Percentiles rank a stretch among this genome's conserved stretches.
These are phyloP conservation scores for Tethea ocularis DNA, from an alignment of 2,888 invertebrate species.

Conservation along the genomic window DNA sequence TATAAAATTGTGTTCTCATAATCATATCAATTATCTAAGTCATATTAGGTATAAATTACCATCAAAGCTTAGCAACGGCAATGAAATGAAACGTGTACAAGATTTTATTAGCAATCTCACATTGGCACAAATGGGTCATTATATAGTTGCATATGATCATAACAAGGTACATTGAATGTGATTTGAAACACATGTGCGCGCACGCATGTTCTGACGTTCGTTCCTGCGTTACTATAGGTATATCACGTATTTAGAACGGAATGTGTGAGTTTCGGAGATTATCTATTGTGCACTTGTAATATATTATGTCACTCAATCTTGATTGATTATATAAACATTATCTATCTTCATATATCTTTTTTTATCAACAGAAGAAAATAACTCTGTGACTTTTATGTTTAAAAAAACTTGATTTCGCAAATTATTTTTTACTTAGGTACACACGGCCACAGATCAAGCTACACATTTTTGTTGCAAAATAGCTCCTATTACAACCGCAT, in stretches of 20 bases:
- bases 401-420: neutral
- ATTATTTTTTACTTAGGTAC: too few species aligned
- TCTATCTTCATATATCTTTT: conserved; percentile 1
- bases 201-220: conserved; percentile 23
- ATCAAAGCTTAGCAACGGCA: conserved; percentile 11
- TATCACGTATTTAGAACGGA: conserved; percentile 14
- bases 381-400: neutral
- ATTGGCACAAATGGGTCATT: conserved; percentile 45
- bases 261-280: neutral
- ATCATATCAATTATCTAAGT: conserved; percentile 7
- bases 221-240: neutral
- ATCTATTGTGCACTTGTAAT: neutral
- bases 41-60: conserved; percentile 14
- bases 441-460: too few species aligned
- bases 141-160: conserved; percentile 38
- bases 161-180: conserved; percentile 46
- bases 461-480: too few species aligned
- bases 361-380: neutral
- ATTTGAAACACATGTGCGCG: conserved; percentile 50
- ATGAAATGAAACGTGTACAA: conserved; percentile 14
- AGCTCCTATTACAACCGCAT: too few species aligned
- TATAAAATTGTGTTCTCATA: neutral
- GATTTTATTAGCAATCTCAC: conserved; percentile 30
- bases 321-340: neutral
- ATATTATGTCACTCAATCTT: neutral